Evolutionary conservation across 1,140 invertebrate species (phyloP).

Genomic region (Orius insidiosus): DNA sequence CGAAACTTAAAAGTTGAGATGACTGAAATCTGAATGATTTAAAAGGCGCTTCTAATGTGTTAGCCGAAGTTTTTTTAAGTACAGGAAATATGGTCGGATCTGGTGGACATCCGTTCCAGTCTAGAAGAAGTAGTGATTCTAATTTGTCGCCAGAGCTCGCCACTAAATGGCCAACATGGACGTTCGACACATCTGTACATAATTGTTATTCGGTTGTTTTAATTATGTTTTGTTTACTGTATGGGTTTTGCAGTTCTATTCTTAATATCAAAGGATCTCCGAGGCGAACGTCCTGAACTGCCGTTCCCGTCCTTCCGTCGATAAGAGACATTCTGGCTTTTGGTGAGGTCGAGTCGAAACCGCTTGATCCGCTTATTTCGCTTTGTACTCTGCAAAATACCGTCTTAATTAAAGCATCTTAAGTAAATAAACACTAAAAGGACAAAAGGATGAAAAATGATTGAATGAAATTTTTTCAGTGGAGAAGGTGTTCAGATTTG

Average conservation of each 20-base stretch:
- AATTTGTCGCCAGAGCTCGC: conserved; percentile 31
- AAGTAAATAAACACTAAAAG: too few species aligned
- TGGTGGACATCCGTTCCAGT: conserved; percentile 35
- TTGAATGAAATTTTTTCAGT: too few species aligned
- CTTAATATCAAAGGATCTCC: conserved; percentile 28
- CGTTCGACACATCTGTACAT: conserved; percentile 32
- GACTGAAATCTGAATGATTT: conserved; percentile 52
- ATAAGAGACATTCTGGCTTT: conserved; percentile 20
- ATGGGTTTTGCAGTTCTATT: conserved; percentile 26
- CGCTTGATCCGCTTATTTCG: too few species aligned
- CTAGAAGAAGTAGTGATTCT: conserved; percentile 32
- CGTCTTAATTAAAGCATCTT: too few species aligned
- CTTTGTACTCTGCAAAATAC: too few species aligned
- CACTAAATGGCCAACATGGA: conserved; percentile 33
- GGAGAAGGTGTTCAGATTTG: too few species aligned
- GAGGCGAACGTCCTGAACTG: conserved; percentile 24
- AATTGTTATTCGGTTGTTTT: neutral
- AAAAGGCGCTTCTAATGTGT: conserved; percentile 30
- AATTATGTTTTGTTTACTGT: conserved; percentile 24
- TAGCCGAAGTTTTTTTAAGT: conserved; percentile 26
- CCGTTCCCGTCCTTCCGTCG: conserved; percentile 18
- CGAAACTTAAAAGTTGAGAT: conserved; percentile 46
- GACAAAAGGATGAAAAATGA: too few species aligned
- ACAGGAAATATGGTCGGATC: conserved; percentile 34
- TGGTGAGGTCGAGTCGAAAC: conserved; percentile 4